Evolutionary conservation across 2,797 vertebrate species (phyloP).

Genomic region (Lagothrix lagotricha): DNA sequence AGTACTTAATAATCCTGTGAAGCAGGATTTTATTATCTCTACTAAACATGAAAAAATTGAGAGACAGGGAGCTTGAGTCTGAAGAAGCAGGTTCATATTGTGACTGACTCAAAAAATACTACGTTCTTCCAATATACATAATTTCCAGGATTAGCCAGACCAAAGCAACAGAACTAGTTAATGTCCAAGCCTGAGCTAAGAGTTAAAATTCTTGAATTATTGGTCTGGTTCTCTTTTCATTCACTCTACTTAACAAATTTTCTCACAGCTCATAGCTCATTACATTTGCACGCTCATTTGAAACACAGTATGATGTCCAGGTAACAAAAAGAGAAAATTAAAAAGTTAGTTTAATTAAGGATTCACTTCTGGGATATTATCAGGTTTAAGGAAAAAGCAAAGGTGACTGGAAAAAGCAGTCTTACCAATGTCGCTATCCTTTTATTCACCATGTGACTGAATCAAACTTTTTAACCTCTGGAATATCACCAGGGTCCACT

Average conservation of each 20-base stretch:
- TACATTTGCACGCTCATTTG: not conserved
- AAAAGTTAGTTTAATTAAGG: not conserved
- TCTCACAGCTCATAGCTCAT: not conserved
- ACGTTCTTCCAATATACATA: not conserved
- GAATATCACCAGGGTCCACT: not conserved
- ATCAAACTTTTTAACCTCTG: not conserved
- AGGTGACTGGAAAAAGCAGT: not conserved
- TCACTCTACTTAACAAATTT: not conserved
- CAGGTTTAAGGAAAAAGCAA: not conserved
- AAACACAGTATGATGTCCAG: not conserved
- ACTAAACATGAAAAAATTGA: not conserved
- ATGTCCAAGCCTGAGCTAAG: not conserved
- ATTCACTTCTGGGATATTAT: not conserved
- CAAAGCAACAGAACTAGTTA: not conserved
- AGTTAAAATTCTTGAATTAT: not conserved
- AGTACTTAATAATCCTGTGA: not conserved
- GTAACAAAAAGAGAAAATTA: not conserved
- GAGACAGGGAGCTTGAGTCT: not conserved
- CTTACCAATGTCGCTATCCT: not conserved
- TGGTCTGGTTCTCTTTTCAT: not conserved
- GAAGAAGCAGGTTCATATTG: not conserved
- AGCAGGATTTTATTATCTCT: not conserved
- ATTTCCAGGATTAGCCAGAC: not conserved
- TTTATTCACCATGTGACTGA: slow-evolving; percentile 12
- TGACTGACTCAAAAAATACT: not conserved